Percentiles rank a stretch among this genome's conserved stretches.
phyloP scores from a whole-genome alignment of 2,797 vertebrate species.

The Emydoidea blandingii region DNA sequence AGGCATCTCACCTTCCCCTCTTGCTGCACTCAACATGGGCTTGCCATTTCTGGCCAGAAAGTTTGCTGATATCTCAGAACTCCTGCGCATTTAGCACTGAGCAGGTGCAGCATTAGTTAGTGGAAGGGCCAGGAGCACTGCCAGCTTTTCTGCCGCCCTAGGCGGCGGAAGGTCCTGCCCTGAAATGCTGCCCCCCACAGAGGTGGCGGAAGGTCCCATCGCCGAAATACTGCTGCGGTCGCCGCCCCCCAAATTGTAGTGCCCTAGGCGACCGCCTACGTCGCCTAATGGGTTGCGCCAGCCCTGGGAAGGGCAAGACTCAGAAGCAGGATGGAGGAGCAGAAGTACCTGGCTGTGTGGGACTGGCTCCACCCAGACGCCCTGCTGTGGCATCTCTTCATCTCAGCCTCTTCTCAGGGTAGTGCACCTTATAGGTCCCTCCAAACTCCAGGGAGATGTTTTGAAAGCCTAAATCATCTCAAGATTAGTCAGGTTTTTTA shows the following conservation, averaged over 20 bases:
- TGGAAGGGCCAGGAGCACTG: background rate
- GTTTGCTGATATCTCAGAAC: background rate
- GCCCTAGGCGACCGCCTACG: too few species aligned
- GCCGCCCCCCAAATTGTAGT: too few species aligned
- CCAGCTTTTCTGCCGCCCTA: too few species aligned
- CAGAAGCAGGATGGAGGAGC: background rate
- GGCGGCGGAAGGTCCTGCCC: too few species aligned
- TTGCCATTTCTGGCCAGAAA: background rate
- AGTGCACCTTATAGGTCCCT: background rate
- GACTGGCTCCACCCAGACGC: rapidly evolving
- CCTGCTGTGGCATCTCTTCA: background rate
- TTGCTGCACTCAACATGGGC: background rate
- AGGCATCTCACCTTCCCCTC: background rate
- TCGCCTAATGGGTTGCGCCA: too few species aligned
- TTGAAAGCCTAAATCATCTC: background rate
- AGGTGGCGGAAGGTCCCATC: too few species aligned
- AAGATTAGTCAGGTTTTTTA: background rate
- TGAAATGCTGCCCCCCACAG: too few species aligned
- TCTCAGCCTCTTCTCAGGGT: background rate
- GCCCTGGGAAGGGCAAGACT: background rate
- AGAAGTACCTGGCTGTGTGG: background rate
- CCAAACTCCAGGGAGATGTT: background rate
- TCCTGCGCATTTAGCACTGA: background rate
- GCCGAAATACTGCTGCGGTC: too few species aligned
- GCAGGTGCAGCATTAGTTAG: background rate